Evolutionary conservation across 2,113 vertebrate species (phyloP).

Genomic region (Lophius piscatorius): DNA sequence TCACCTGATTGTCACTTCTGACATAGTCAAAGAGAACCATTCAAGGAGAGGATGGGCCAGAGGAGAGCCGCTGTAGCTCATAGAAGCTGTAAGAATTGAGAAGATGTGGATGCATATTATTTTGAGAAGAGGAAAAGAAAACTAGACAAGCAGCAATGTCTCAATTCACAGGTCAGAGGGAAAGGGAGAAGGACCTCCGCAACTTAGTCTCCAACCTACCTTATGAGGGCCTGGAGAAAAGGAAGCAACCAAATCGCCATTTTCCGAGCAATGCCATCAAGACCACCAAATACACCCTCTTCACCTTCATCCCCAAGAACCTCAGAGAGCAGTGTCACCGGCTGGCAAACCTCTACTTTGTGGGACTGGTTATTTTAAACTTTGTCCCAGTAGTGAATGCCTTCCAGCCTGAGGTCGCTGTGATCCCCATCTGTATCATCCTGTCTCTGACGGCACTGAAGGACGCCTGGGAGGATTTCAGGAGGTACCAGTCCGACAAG

Average conservation of each 20-base stretch:
- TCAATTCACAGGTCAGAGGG: conserved; percentile 73
- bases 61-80: conserved; percentile 6
- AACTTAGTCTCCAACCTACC: conserved; percentile 84
- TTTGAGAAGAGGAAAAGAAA: conserved; percentile 31
- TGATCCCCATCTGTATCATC: conserved; percentile 88
- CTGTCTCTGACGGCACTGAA: conserved; percentile 89
- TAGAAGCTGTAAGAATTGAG: background rate
- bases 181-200: conserved; percentile 79
- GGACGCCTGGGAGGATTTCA: conserved; percentile 92
- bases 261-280: conserved; percentile 87
- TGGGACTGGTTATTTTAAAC: conserved; percentile 86
- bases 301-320: conserved; percentile 91
- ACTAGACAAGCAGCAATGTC: conserved; percentile 59
- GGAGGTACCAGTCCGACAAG: conserved; percentile 87
- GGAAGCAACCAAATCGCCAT: conserved; percentile 85
- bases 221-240: conserved; percentile 76
- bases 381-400: conserved; percentile 90
- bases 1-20: conserved; percentile 21
- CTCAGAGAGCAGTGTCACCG: conserved; percentile 91
- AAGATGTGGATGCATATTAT: conserved; percentile 31
- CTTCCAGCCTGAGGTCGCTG: conserved; percentile 87
- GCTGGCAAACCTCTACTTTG: conserved; percentile 92
- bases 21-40: conserved; percentile 8
- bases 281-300: conserved; percentile 89
- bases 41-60: background rate